Evolutionary conservation across 2,888 invertebrate genomes (phyloP), one percentile per base, ranked within the genome.

Genomic region (Leptinotarsa peninsularis): DNA sequence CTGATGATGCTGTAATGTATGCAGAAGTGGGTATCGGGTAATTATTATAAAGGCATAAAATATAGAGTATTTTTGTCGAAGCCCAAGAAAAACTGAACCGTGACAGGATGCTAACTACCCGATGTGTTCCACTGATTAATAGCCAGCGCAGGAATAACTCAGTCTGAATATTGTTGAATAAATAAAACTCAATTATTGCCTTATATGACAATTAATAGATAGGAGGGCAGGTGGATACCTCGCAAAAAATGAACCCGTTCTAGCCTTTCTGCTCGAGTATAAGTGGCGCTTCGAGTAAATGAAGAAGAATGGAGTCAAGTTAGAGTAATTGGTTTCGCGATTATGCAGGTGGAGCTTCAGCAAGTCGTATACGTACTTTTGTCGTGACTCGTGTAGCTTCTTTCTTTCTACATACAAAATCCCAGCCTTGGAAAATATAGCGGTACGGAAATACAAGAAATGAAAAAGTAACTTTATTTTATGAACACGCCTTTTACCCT

Each of bases 111-210:
- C 63, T 63, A 63, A 63, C 63, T n/a, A 63, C 18, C 63, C 33
- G 63, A 63, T 63, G 63, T 43, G 33, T 63, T 60, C 27, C 60
- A 60, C 43, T 58, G 58, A 63, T 63, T 63, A 63, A 63, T 63
- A 15, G 63, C 43, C 4, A 63, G 14, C 14, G 60, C 60, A 23
- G 17, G 63, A 63, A 27, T 63, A 63, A 63, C 27, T 63, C 63
- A 63, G 63, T 63, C 43, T 56, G 33, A 56, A 56, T 33, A 58
- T 43, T 27, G 50, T 52, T 52, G 68, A 68, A 68, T 68, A 68
- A 68, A 69, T 69, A 33, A 69, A 56, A 68, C 67, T 50, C 54
- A 68, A 68, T 68, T 23, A 68, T 52, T 54, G 43, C 68, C 68
- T 68, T 68, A 68, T 52, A 68, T 27, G 21, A 43, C 68, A 69